A percentile compares a stretch with the other conserved stretches of the same genome.
These are phyloP conservation scores for Marisa cornuarietis DNA, from an alignment of 1,140 invertebrate genomes.

Conservation along the genomic window DNA sequence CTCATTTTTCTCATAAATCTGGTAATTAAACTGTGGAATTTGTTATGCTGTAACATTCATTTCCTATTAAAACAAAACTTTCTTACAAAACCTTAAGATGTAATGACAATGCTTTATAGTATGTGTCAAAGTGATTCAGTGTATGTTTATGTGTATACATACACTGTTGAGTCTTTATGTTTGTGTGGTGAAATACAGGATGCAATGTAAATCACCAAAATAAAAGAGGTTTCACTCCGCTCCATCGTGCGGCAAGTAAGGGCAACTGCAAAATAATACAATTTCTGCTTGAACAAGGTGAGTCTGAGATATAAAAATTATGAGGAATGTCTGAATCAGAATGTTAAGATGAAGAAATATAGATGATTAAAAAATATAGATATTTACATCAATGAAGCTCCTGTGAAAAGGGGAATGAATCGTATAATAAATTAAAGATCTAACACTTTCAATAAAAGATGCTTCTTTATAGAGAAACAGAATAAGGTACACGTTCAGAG, in stretches of 20 bases:
- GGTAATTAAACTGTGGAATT: too few species aligned
- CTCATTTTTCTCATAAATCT: too few species aligned
- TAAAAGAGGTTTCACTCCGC: slow-evolving; percentile 47
- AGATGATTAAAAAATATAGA: too few species aligned
- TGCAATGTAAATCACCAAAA: slow-evolving; percentile 53
- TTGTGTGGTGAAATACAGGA: slow-evolving; percentile 35
- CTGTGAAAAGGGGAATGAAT: too few species aligned
- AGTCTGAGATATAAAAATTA: slow-evolving; percentile 1
- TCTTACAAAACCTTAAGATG: not conserved
- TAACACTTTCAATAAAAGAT: too few species aligned
- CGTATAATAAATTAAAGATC: too few species aligned
- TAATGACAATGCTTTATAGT: not conserved
- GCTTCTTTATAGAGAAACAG: too few species aligned
- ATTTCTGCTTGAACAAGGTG: slow-evolving; percentile 45
- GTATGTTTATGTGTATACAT: not conserved
- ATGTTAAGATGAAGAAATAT: too few species aligned
- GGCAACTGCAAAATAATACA: slow-evolving; percentile 48
- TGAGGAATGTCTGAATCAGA: too few species aligned
- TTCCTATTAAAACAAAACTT: not conserved
- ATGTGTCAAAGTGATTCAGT: not conserved
- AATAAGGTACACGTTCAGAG: too few species aligned
- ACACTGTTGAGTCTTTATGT: not conserved
- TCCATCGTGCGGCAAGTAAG: slow-evolving; percentile 52
- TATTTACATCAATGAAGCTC: too few species aligned
- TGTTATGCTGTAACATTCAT: not conserved